phyloP scores from a whole-genome alignment of 2,888 invertebrate genomes.

The Pammene fasciana region DNA sequence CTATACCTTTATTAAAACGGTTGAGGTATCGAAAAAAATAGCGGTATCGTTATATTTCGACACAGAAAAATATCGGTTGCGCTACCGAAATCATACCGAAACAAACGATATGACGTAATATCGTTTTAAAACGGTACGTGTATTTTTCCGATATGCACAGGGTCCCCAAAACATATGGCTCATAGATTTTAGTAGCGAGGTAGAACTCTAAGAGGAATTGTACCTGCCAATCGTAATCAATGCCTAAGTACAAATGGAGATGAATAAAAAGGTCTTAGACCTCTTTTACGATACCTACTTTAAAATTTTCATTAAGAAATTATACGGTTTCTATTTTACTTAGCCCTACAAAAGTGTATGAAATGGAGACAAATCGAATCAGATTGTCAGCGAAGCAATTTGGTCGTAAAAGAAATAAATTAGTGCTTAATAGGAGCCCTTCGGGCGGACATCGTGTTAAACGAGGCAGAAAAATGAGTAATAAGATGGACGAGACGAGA shows the following conservation, averaged over 20 bases:
- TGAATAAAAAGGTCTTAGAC: background rate
- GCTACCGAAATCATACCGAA: too few species aligned
- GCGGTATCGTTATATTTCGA: too few species aligned
- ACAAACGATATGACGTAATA: too few species aligned
- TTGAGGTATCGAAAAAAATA: too few species aligned
- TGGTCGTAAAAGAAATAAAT: slow-evolving; percentile 53
- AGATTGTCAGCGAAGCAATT: slow-evolving; percentile 24
- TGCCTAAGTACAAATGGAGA: background rate
- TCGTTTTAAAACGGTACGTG: too few species aligned
- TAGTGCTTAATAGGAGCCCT: slow-evolving; percentile 60
- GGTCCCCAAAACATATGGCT: too few species aligned
- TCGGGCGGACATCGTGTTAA: slow-evolving; percentile 53
- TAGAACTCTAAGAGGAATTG: too few species aligned
- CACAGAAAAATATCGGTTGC: too few species aligned
- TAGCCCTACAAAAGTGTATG: background rate
- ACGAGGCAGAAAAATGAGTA: slow-evolving; percentile 57
- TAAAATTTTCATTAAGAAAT: background rate
- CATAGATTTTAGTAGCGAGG: too few species aligned
- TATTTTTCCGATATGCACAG: too few species aligned
- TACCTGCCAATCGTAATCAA: too few species aligned
- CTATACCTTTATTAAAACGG: too few species aligned
- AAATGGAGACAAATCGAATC: slow-evolving; percentile 23
- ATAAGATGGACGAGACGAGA: slow-evolving; percentile 41
- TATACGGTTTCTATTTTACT: background rate
- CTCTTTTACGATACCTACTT: background rate